Base-by-base conservation (phyloP, 64 coral and sea anemone species). In the Montipora cactus region DNA sequence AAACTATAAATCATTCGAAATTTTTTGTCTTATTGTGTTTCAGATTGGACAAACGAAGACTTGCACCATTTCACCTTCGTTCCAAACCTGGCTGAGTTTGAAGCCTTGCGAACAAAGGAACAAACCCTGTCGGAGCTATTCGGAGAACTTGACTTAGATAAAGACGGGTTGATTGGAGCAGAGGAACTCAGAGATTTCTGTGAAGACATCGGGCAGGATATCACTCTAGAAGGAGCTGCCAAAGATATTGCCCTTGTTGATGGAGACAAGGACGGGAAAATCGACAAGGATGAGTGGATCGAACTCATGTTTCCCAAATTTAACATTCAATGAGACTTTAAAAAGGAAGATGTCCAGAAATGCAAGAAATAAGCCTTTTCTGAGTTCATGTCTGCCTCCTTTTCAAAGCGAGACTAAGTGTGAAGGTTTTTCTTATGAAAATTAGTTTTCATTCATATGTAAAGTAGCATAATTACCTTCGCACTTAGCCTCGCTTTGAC, bases 231-330 rank as follows among this genome's bases (percentile, higher is more conserved):
- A 47, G 85, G 88, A 67, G 98, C 98, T 3, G 89, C 89, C 4
- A 96, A 96, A 92, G 98, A 99, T 92, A 96, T 99, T 79, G 90
- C 88, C 1, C 87, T 96, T n/a, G 95, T 96, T 8, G 98, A 99
- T 69, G 58, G 89, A 4, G 86, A 99, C 82, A 94, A 96, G 10
- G 98, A 99, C 62, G 98, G 98, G 0, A 99, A 99, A 92, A 96
- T 99, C 3, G 87, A 96, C 72, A 92, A 88, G 61, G 98, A 99
- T 37, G 98, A 99, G 67, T 99, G 98, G 98, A 96, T 99, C 19
- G 98, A 99, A 69, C 87, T 99, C 3, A 99, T 99, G 98, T 99
- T 99, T 89, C 98, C 98, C 49, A 96, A 92, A 68, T 99, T 99
- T 87, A 96, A 99, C 74, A 94, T 99, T 78, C 95, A 99, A 87